phyloP scores from a whole-genome alignment of 2,113 vertebrate genomes.

The Coryphaenoides rupestris region DNA sequence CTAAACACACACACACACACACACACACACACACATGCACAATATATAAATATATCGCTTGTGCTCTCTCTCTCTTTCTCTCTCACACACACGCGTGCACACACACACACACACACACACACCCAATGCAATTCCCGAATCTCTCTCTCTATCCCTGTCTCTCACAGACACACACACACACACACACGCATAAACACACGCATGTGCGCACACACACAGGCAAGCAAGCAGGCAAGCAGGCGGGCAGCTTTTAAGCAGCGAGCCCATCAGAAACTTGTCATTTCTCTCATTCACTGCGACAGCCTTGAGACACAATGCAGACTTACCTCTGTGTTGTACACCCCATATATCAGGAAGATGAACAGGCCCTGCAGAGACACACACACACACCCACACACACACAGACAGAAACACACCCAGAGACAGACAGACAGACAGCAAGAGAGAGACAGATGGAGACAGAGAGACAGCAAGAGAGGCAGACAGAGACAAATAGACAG shows the following conservation, averaged over 20 bases:
- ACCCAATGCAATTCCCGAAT: too few species aligned
- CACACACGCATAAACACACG: slow-evolving; percentile 63
- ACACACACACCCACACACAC: slow-evolving; percentile 45
- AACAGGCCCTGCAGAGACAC: slow-evolving; percentile 89
- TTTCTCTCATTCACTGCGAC: slow-evolving; percentile 99
- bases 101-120: slow-evolving; percentile 18
- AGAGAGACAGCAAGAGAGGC: slow-evolving; percentile 15
- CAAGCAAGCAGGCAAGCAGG: slow-evolving; percentile 25
- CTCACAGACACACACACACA: slow-evolving; percentile 5
- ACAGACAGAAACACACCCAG: slow-evolving; percentile 25
- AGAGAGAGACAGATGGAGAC: slow-evolving; percentile 14
- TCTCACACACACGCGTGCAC: too few species aligned
- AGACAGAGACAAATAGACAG: not conserved
- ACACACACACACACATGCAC: slow-evolving; percentile 15
- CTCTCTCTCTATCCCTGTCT: slow-evolving; percentile 30
- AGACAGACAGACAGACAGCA: slow-evolving; percentile 15
- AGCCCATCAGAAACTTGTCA: slow-evolving; percentile 99
- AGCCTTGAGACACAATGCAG: slow-evolving; percentile 98
- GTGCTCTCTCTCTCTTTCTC: not conserved
- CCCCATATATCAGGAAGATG: slow-evolving; percentile 99
- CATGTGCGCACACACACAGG: slow-evolving; percentile 23
- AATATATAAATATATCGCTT: slow-evolving; percentile 24
- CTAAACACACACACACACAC: slow-evolving; percentile 18
- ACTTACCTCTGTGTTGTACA: slow-evolving; percentile 98
- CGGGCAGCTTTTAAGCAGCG: slow-evolving; percentile 78